These are phyloP conservation scores for Diplosoma virens DNA, from an alignment of 23 tunicate genomes.

Conservation along the genomic window DNA sequence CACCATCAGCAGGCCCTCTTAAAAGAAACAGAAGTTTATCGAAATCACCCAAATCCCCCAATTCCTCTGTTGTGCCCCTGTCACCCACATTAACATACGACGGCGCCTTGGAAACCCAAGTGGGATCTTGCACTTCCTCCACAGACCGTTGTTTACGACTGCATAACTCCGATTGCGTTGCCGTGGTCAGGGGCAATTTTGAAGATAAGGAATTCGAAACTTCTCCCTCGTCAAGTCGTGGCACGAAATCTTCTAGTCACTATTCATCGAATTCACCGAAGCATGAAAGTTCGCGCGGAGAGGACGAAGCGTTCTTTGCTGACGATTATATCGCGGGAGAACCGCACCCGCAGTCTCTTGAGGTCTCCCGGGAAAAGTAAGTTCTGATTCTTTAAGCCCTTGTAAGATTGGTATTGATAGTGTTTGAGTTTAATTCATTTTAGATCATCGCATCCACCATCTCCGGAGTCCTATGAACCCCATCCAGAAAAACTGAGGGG, in stretches of 20 bases:
- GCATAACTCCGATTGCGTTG: background rate
- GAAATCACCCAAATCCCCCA: slow-evolving; percentile 19
- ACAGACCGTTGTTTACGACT: background rate
- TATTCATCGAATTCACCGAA: background rate
- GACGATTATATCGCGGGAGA: slow-evolving; percentile 50
- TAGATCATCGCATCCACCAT: slow-evolving; percentile 24
- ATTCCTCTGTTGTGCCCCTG: slow-evolving; percentile 21
- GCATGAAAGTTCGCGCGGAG: slow-evolving; percentile 20
- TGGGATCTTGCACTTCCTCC: slow-evolving; percentile 11
- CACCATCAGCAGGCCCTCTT: slow-evolving; percentile 35
- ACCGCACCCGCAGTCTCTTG: background rate
- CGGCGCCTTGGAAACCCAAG: slow-evolving; percentile 33
- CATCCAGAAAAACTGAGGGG: slow-evolving; percentile 37
- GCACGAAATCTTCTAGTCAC: background rate
- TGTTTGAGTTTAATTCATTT: background rate
- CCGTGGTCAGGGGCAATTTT: slow-evolving; percentile 25
- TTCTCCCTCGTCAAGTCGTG: slow-evolving; percentile 18
- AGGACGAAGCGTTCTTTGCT: slow-evolving; percentile 35
- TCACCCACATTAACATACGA: slow-evolving; percentile 50
- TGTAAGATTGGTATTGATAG: too few species aligned
- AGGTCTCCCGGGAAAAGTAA: too few species aligned
- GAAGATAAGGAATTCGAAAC: slow-evolving; percentile 25
- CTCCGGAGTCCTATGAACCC: slow-evolving; percentile 45
- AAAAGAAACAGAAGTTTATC: slow-evolving; percentile 13
- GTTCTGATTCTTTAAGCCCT: too few species aligned